Evolutionary conservation across 1,140 invertebrate species (phyloP), one percentile per base, ranked within the genome.

Genomic region (Drosophila elegans): DNA sequence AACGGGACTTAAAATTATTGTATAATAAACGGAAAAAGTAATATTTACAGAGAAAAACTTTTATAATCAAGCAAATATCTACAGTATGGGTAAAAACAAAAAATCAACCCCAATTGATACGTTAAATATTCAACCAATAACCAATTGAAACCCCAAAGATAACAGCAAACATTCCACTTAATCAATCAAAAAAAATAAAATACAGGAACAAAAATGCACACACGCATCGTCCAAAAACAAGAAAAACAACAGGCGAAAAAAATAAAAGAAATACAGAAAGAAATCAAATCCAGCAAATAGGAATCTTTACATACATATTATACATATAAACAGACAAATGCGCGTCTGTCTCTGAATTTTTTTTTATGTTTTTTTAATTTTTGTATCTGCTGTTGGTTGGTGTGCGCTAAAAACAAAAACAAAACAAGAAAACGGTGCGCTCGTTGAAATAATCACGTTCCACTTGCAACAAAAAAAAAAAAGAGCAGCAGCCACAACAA

Each of bases 401-500:
- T 49, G 64, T 46, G 69, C 36, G 60, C 73, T 74, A 49, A 59
- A 73, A 52, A 71, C 29, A 51, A 48, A 72, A 62, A 53, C 27
- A 67, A 25, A 81, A 29, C 45, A 48, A 48, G 46, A 48, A 82
- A 74, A 68, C 77, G 62, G 74, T 69, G 80, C 74, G 63, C 80
- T 82, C 60, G 80, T 82, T 82, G 80, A 83, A 82, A 79, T 82
- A 82, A 82, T 82, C 80, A 82, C 80, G 80, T 82, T 82, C 80
- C 80, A 82, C 80, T 82, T 82, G 80, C 80, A 82, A 82, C 80
- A 71, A 82, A 82, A 83, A 71, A 48, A 54, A 76, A 76, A 36
- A 63, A 56, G 29, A 32, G 29, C 29, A 72, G 49, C 57, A 74
- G 45, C 46, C 73, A 36, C 48, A 74, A 44, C 41, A 83, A 36